Evolutionary conservation across 2,797 vertebrate genomes (phyloP), one percentile per base, ranked within the genome.

Genomic region (Stomatorhinus walkeri): DNA sequence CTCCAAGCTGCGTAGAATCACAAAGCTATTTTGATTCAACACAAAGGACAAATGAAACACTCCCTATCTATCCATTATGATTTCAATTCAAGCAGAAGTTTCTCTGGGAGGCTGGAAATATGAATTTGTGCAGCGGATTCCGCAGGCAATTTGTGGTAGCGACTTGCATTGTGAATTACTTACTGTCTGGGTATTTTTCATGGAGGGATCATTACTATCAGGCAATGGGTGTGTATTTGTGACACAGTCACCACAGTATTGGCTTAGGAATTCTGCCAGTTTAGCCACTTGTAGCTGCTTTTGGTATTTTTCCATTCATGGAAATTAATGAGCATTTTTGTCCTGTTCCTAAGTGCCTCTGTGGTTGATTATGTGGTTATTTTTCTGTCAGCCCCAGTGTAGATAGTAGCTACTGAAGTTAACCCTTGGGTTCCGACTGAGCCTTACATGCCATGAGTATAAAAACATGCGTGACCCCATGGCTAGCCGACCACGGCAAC

Each of bases 51-150:
- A 59, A 87, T 87, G 85, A 40, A 87, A 59, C n/a, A n/a, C 6
- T 87, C 28, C 51, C 52, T 22, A 28, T 81, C 49, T 28, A 12
- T 51, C n/a, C 81, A 81, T 81, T 81, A 81, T 1, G 19, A 46
- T 81, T 46, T 81, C 76, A 46, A 22, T 81, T 81, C 7, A 81
- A 81, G 76, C 76, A 81, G 76, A 81, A 43, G 76, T 43, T 81
- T 81, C 40, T 81, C 40, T 81, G 76, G 40, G 40, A 81, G 19
- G 76, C 36, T n/a, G 76, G 76, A 81, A 46, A 81, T 81, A 46
- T 46, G 14, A 19, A 81, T 81, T 81, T 81, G 36, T 46, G 40
- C 40, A 46, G 36, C 16, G 40, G 76, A 81, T 46, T 81, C 40
- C 2, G 3, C 19, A 46, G 36, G 19, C 36, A 81, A n/a, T 81